Percentiles rank a stretch among this genome's conserved stretches.
Conservation (phyloP, 2,113 vertebrate species). For the Peromyscus leucopus region DNA sequence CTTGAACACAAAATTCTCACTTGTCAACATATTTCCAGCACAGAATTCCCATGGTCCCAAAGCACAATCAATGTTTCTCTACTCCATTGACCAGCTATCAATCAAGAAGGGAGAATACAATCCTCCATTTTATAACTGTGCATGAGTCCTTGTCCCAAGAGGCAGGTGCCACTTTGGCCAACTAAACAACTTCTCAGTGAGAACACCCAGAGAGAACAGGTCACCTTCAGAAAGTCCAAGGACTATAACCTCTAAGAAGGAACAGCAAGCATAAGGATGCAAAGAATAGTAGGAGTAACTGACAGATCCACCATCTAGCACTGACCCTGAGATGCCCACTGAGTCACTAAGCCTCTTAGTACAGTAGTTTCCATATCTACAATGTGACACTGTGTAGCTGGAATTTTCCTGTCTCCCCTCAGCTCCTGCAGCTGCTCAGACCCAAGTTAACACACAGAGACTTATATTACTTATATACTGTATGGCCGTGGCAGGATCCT, state of each 20-base stretch:
- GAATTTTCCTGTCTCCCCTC: too few relatives aligned
- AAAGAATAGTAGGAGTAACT: background rate
- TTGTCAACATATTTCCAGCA: background rate
- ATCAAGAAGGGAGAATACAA: background rate
- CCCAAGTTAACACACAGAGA: too few relatives aligned
- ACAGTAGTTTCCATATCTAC: background rate
- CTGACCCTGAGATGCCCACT: background rate
- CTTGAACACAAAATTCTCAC: background rate
- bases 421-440: too few relatives aligned
- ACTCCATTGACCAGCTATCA: background rate
- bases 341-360: background rate
- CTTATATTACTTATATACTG: too few relatives aligned
- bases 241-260: too few relatives aligned
- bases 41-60: background rate
- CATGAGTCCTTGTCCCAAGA: background rate
- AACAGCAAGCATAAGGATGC: too few relatives aligned
- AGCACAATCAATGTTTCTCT: background rate
- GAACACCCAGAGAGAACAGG: background rate
- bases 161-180: too few relatives aligned
- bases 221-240: background rate
- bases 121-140: background rate
- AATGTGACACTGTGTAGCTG: background rate
- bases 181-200: background rate
- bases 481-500: too few relatives aligned
- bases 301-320: background rate